Evolutionary conservation across 1,140 invertebrate genomes (phyloP).

Genomic region (Sogatella furcifera): DNA sequence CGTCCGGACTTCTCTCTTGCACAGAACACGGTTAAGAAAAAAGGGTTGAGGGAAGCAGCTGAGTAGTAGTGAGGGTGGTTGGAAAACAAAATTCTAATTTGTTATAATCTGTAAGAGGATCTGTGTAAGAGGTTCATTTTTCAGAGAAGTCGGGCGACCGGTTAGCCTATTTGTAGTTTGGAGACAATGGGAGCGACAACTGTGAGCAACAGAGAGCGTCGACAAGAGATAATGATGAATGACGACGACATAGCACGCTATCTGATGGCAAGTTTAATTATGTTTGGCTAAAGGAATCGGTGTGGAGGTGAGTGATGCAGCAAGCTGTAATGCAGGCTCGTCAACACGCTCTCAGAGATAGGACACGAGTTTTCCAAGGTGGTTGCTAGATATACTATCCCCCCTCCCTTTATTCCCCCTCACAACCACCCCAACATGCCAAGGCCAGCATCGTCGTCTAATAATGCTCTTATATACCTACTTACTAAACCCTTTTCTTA

Average conservation of each 20-base stretch:
- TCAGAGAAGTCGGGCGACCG: not conserved
- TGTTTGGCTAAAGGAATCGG: not conserved
- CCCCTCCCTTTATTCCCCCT: too few species aligned
- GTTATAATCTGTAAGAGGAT: not conserved
- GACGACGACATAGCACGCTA: not conserved
- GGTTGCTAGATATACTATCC: not conserved
- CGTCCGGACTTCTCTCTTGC: too few species aligned
- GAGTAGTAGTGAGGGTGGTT: not conserved
- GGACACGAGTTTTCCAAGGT: not conserved
- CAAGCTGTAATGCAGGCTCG: not conserved
- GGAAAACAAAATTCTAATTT: slow-evolving; percentile 1
- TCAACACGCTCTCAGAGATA: not conserved
- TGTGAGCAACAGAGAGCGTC: too few species aligned
- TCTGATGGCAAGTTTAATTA: slow-evolving; percentile 4
- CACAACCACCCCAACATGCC: too few species aligned
- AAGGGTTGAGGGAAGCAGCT: too few species aligned
- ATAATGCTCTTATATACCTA: too few species aligned
- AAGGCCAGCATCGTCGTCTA: too few species aligned
- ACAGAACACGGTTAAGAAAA: too few species aligned
- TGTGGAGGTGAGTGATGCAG: not conserved
- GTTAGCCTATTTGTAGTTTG: too few species aligned
- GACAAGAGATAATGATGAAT: not conserved
- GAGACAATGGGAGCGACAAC: too few species aligned
- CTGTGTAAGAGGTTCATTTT: not conserved
- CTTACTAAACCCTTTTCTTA: too few species aligned